Percentiles rank a stretch among this genome's conserved stretches.
phyloP scores from a whole-genome alignment of 1,140 invertebrate species.

The Brachionus manjavacas region DNA sequence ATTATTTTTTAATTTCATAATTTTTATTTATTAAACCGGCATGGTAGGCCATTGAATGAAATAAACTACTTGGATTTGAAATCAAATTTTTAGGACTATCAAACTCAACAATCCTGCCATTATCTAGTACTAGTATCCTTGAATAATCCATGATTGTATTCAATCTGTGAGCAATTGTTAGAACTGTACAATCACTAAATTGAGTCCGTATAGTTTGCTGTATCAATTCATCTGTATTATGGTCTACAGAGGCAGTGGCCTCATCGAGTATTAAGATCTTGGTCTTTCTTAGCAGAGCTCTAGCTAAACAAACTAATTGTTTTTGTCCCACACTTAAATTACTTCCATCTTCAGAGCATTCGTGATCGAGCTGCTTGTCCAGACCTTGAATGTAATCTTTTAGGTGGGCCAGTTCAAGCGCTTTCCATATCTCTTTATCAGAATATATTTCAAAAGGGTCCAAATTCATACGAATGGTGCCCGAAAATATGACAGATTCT shows the following conservation, averaged over 20 bases:
- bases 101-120: conserved; percentile 73
- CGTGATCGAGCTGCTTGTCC: conserved; percentile 52
- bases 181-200: conserved; percentile 56
- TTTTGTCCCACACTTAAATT: conserved; percentile 58
- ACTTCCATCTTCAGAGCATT: conserved; percentile 45
- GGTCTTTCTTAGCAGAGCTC: conserved; percentile 62
- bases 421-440: conserved; percentile 68
- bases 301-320: conserved; percentile 62
- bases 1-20: background rate
- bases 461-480: conserved; percentile 66
- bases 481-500: conserved; percentile 82
- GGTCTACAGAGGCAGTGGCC: conserved; percentile 58
- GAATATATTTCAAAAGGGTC: conserved; percentile 65
- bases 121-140: conserved; percentile 70
- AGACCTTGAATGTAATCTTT: conserved; percentile 52
- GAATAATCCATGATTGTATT: conserved; percentile 58
- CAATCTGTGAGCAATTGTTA: conserved; percentile 59
- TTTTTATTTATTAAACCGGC: background rate
- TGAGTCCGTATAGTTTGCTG: conserved; percentile 55
- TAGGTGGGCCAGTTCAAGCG: conserved; percentile 68
- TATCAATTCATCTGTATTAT: conserved; percentile 57
- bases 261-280: conserved; percentile 72
- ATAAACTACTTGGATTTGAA: conserved; percentile 63
- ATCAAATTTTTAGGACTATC: conserved; percentile 70
- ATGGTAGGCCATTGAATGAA: conserved; percentile 51